Percentiles rank a stretch among this genome's conserved stretches.
Evolutionary conservation across 1,140 invertebrate species (phyloP).

Genomic region (Acyrthosiphon pisum): DNA sequence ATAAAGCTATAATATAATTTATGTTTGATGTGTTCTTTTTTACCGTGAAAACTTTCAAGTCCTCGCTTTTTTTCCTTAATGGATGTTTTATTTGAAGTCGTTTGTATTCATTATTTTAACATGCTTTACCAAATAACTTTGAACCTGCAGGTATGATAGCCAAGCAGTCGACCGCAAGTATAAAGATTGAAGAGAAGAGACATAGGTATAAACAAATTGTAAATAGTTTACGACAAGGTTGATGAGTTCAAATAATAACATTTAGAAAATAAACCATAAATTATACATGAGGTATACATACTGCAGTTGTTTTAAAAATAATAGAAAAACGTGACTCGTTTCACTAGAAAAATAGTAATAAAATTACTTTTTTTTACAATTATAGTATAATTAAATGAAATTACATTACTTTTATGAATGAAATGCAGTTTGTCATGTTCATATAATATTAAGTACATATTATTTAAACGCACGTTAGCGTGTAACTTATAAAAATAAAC

Average conservation of each 20-base stretch:
- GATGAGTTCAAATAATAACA: background rate
- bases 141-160: background rate
- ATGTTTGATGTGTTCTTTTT: background rate
- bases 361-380: no score
- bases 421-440: no score
- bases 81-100: background rate
- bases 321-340: no score
- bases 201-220: background rate
- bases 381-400: no score
- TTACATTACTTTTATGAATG: no score
- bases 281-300: background rate
- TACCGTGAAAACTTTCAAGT: background rate
- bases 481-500: no score
- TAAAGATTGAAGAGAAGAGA: background rate
- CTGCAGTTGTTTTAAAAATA: no score
- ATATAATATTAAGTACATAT: no score
- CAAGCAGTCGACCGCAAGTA: background rate
- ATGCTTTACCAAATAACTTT: background rate
- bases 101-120: background rate
- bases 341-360: no score
- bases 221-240: background rate
- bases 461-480: no score
- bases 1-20: background rate
- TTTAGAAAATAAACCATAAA: background rate
- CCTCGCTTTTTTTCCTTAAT: background rate